Evolutionary conservation across 2,888 invertebrate genomes (phyloP).

Genomic region (Philonicus albiceps): DNA sequence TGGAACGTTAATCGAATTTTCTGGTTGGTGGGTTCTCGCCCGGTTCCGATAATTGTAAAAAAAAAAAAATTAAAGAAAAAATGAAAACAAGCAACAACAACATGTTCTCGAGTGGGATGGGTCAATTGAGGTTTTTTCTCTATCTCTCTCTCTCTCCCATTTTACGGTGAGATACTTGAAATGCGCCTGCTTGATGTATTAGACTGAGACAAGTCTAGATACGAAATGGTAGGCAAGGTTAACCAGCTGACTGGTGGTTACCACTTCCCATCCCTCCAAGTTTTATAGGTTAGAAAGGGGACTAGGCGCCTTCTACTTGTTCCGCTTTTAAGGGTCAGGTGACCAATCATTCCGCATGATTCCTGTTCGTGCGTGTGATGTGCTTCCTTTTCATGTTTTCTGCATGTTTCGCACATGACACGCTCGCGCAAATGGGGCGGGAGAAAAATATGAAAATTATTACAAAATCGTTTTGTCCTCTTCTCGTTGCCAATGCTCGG

Average conservation of each 20-base stretch:
- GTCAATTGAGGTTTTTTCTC: too few relatives aligned
- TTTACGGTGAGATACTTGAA: too few relatives aligned
- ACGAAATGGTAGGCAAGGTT: too few relatives aligned
- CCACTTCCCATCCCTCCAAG: not conserved
- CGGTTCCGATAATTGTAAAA: not conserved
- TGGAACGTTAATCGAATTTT: constrained; percentile 28
- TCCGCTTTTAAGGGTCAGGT: not conserved
- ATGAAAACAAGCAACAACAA: too few relatives aligned
- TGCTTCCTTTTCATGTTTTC: not conserved
- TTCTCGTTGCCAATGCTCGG: too few relatives aligned
- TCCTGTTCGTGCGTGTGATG: constrained; percentile 6
- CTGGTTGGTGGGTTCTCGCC: not conserved
- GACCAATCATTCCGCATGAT: constrained; percentile 31
- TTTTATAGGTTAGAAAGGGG: not conserved
- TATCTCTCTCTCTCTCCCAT: too few relatives aligned
- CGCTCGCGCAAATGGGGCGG: not conserved
- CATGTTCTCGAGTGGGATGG: not conserved
- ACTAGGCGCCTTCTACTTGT: not conserved
- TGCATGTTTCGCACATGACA: not conserved
- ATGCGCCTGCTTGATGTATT: too few relatives aligned
- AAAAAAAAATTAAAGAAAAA: too few relatives aligned
- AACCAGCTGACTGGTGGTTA: not conserved
- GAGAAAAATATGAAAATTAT: not conserved
- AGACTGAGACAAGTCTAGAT: too few relatives aligned
- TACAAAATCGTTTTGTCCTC: too few relatives aligned